Evolutionary conservation across 1,140 invertebrate genomes (phyloP), one percentile per base, ranked within the genome.

Genomic region (Thalassaphorura encarpata): DNA sequence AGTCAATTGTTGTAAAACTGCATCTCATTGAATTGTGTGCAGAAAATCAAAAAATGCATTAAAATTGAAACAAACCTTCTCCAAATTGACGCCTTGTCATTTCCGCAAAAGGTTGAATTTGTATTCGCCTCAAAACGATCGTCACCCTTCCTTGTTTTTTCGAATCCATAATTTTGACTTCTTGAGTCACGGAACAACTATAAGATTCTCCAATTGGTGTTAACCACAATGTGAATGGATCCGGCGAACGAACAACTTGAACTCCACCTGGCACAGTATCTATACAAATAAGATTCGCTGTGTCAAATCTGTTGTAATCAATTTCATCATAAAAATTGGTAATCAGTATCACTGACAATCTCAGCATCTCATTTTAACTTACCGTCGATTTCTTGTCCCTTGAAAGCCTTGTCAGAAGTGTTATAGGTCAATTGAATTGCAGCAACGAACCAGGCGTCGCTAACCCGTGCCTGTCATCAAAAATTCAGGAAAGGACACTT

Each of bases 121-220:
- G 41, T 21, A 65, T 31, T 31, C 48, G 21, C 36, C 54, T 54
- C 2, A 65, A 29, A 19, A 52, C 58, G 16, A 65, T 60, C 1
- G 58, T 65, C 6, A 65, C 52, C 21, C 63, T 28, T 19, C 53
- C 33, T 3, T 39, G 8, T 29, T 48, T 58, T 41, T 65, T 65
- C 11, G 52, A 49, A 36, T 62, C 63, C 11, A 56, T 51, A 6
- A 65, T 28, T 28, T 62, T 65, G 18, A 65, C 53, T 6, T 60
- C 57, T 33, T 60, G 45, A 0, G 56, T 40, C 45, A 56, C 21
- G 16, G 62, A 64, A 64, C 88, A 92, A 15, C 78, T 73, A 66
- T 82, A 91, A 0, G 87, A 87, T 66, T 87, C 85, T 4, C 87
- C 86, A 16, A 90, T 84, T 0, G 86, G 87, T 0, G 88, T 91